Evolutionary conservation across 2,888 invertebrate species (phyloP), one percentile per base, ranked within the genome.

Genomic region (Meiosimyza platycephala): DNA sequence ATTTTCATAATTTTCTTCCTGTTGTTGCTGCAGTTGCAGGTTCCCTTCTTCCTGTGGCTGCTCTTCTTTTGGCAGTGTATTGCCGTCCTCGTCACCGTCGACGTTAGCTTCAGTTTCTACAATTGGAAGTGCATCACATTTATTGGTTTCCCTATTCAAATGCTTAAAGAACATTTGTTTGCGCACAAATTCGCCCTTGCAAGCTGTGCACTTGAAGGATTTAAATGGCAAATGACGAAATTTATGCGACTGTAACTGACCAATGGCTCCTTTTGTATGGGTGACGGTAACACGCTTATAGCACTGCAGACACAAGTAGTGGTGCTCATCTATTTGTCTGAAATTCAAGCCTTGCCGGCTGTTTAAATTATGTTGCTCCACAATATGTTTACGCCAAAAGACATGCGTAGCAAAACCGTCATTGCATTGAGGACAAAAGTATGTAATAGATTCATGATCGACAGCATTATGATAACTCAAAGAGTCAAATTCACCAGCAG

Each of bases 111-210:
- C 76, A 11, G 15, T 16, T 16, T 22, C 51, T 13, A 63, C 74
- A 40, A 40, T 40, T 40, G 40, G 7, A 40, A 40, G 40, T 40
- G 40, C 40, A 52, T 82, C 82, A 68, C 84, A 84, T 6, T 80
- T 79, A 77, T 84, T 84, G 5, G 85, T 84, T n/a, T 78, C 79
- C 3, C 79, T 80, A 62, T 84, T 85, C 52, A 84, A 74, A 73
- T 84, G 84, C 73, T 84, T 84, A 66, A 84, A 84, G 74, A 84
- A 84, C 84, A 84, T 84, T 78, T 84, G 84, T 65, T 84, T 84
- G 18, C 84, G 84, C 62, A 84, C 84, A 73, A 84, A 84, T 55
- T 83, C 81, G 0, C 80, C 80, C 22, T 75, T 77, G 72, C 84
- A 84, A n/a, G 78, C 79, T 16, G 81, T 77, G 73, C 84, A 84